Conservation (phyloP, 2,888 invertebrate species). For the Dromius quadrimaculatus region DNA sequence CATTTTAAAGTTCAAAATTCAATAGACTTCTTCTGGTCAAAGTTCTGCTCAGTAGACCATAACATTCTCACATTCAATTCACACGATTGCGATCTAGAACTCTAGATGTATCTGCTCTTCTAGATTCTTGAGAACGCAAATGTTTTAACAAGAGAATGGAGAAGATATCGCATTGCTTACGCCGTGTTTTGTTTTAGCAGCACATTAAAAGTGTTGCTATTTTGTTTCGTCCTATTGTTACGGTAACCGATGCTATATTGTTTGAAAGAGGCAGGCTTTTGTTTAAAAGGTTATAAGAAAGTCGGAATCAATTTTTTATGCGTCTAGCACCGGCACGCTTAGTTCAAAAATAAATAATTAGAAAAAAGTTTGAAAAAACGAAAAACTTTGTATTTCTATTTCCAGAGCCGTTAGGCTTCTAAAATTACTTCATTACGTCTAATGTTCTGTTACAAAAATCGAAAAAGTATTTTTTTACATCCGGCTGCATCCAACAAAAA, state of each 20-base stretch:
- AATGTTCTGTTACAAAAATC: no score
- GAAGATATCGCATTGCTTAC: neutral
- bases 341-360: no score
- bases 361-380: no score
- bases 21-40: neutral
- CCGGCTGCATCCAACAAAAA: neutral
- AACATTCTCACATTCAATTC: conserved; percentile 13
- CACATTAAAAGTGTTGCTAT: neutral
- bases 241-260: neutral
- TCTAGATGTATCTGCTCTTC: neutral
- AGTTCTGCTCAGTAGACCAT: neutral
- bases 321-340: no score
- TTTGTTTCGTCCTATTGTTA: conserved; percentile 3
- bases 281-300: conserved; percentile 1
- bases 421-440: no score
- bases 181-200: conserved; percentile 3
- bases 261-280: neutral
- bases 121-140: no score
- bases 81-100: neutral
- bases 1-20: no score
- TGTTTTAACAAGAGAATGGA: neutral
- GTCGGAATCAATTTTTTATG: no score
- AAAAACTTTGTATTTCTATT: no score
- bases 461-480: no score
- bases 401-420: no score